Conservation (phyloP, 2,888 invertebrate species). For the Calliphora vomitoria region DNA sequence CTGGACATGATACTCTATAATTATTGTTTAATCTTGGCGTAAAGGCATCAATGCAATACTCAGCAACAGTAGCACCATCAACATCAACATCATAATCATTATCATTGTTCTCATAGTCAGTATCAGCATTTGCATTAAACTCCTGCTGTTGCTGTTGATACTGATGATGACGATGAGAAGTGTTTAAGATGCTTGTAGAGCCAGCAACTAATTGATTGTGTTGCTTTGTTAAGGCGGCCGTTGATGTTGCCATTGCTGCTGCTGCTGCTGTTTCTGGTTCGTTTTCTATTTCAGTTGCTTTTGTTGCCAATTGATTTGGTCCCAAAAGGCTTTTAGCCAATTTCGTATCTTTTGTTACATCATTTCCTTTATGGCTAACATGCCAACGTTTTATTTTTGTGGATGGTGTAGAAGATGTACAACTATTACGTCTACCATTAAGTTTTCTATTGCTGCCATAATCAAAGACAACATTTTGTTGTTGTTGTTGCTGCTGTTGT, state of each 20-base stretch:
- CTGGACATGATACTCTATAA: slow-evolving; percentile 63
- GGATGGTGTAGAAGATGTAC: slow-evolving; percentile 20
- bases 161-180: slow-evolving; percentile 38
- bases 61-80: slow-evolving; percentile 2
- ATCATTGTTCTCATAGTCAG: slow-evolving; percentile 29
- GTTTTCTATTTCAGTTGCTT: slow-evolving; percentile 55
- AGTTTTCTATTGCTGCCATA: slow-evolving; percentile 61
- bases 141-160: slow-evolving; percentile 12
- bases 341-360: slow-evolving; percentile 67
- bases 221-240: slow-evolving; percentile 50
- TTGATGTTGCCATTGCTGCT: slow-evolving; percentile 57
- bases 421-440: slow-evolving; percentile 66
- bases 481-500: slow-evolving; percentile 53
- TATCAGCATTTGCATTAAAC: slow-evolving; percentile 25
- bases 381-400: slow-evolving; percentile 64
- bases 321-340: slow-evolving; percentile 70
- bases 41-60: slow-evolving; percentile 19
- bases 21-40: slow-evolving; percentile 55
- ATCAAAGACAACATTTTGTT: slow-evolving; percentile 53
- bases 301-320: slow-evolving; percentile 71
- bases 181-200: slow-evolving; percentile 47
- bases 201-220: slow-evolving; percentile 62
- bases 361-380: slow-evolving; percentile 62
- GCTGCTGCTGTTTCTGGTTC: background rate
- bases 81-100: slow-evolving; percentile 2